These are phyloP conservation scores for Onthophagus sagittarius DNA, from an alignment of 2,888 invertebrate genomes.

Conservation along the genomic window DNA sequence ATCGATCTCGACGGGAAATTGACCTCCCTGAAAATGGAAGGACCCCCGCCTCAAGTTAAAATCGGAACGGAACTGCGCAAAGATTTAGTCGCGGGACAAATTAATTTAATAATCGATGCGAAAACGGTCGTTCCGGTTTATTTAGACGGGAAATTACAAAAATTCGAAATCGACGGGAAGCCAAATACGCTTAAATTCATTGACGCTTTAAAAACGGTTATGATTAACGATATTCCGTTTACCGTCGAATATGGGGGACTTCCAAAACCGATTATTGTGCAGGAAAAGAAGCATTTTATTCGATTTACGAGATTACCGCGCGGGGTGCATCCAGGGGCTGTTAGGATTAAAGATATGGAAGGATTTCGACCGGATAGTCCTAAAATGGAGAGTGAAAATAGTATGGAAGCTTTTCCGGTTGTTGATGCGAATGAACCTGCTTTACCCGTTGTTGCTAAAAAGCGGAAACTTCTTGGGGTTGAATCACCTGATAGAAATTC, in stretches of 20 bases:
- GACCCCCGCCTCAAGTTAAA: slow-evolving; percentile 90
- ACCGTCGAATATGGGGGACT: slow-evolving; percentile 80
- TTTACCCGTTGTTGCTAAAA: slow-evolving; percentile 34
- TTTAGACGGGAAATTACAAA: slow-evolving; percentile 79
- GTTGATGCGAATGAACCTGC: slow-evolving; percentile 39
- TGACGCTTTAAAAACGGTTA: slow-evolving; percentile 69
- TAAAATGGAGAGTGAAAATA: slow-evolving; percentile 34
- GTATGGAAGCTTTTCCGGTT: slow-evolving; percentile 30
- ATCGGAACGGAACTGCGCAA: slow-evolving; percentile 74
- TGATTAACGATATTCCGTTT: slow-evolving; percentile 75
- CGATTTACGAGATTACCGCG: slow-evolving; percentile 76
- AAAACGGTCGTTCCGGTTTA: slow-evolving; percentile 75
- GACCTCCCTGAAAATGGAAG: slow-evolving; percentile 78
- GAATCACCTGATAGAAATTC: slow-evolving; percentile 42
- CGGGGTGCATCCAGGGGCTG: slow-evolving; percentile 67
- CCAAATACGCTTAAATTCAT: slow-evolving; percentile 76
- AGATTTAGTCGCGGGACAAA: slow-evolving; percentile 81
- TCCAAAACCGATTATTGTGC: slow-evolving; percentile 72
- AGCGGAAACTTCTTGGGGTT: slow-evolving; percentile 28
- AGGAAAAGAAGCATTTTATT: slow-evolving; percentile 74
- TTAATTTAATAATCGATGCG: slow-evolving; percentile 79
- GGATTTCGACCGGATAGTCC: slow-evolving; percentile 50
- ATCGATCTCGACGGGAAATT: slow-evolving; percentile 76
- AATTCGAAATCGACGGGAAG: slow-evolving; percentile 68
- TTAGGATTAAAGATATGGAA: slow-evolving; percentile 70